These are phyloP conservation scores for Pissodes strobi DNA, from an alignment of 1,140 invertebrate genomes.

Conservation along the genomic window DNA sequence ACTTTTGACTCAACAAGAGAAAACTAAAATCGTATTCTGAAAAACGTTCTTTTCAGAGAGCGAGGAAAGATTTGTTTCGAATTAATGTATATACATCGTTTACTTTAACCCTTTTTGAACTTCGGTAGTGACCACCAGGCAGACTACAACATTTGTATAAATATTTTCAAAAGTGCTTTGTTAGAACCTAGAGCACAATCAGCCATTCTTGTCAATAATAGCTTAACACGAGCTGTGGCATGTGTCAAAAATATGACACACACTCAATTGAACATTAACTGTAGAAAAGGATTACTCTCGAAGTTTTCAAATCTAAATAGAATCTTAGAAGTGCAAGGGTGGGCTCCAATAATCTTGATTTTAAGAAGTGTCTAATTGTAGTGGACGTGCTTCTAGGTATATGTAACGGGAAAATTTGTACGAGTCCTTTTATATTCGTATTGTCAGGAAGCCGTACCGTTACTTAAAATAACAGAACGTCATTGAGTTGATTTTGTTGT, in stretches of 20 bases:
- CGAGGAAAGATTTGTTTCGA: too few species aligned
- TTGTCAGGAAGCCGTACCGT: background rate
- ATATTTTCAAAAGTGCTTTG: too few species aligned
- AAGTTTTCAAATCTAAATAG: constrained; percentile 35
- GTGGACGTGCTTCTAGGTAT: constrained; percentile 11
- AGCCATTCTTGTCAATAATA: background rate
- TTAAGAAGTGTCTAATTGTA: constrained; percentile 7
- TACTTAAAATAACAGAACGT: constrained; percentile 2
- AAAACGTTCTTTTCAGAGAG: too few species aligned
- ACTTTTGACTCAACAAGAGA: too few species aligned
- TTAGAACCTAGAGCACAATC: too few species aligned
- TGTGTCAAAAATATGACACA: constrained; percentile 33
- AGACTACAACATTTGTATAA: too few species aligned
- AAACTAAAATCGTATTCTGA: too few species aligned
- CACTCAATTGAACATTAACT: constrained; percentile 26
- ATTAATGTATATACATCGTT: too few species aligned
- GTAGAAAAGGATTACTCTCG: constrained; percentile 31
- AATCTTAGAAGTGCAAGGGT: constrained; percentile 23
- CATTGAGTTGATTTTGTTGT: too few species aligned
- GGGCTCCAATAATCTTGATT: constrained; percentile 12
- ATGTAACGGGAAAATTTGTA: constrained; percentile 24
- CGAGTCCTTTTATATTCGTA: constrained; percentile 8
- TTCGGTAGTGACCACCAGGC: too few species aligned
- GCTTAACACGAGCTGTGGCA: constrained; percentile 9
- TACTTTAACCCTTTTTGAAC: too few species aligned